Conservation (phyloP, 2,797 vertebrate species). For the Tragopan temminckii region DNA sequence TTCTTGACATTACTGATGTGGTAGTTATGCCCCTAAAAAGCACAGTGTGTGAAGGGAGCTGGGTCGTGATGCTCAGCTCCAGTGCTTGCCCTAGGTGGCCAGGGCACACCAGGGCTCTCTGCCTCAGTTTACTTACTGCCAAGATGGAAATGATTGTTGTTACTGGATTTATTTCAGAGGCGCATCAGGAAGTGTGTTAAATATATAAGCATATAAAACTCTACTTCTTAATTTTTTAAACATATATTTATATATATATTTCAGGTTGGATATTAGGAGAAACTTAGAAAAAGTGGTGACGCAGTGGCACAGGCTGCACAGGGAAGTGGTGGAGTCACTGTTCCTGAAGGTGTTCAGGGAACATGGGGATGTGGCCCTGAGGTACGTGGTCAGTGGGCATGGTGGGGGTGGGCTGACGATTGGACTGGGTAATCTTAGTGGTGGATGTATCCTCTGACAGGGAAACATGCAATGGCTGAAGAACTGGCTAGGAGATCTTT, state of each 20-base stretch:
- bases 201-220: background rate
- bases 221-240: background rate
- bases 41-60: rapidly evolving
- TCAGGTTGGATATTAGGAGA: too few species aligned
- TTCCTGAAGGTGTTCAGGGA: too few species aligned
- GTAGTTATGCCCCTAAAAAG: conserved; percentile 1
- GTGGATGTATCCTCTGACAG: background rate
- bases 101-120: background rate
- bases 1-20: conserved; percentile 9
- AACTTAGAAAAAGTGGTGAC: too few species aligned
- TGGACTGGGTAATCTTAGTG: too few species aligned
- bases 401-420: too few species aligned
- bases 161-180: background rate
- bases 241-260: too few species aligned
- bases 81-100: background rate
- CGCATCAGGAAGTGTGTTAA: background rate
- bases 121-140: background rate
- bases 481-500: background rate
- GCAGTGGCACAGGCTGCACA: too few species aligned
- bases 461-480: background rate
- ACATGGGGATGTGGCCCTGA: too few species aligned
- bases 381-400: too few species aligned
- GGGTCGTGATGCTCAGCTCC: background rate
- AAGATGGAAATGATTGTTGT: background rate
- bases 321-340: too few species aligned